Evolutionary conservation across 2,797 vertebrate genomes (phyloP), one percentile per base, ranked within the genome.

Genomic region (Spea hammondii): DNA sequence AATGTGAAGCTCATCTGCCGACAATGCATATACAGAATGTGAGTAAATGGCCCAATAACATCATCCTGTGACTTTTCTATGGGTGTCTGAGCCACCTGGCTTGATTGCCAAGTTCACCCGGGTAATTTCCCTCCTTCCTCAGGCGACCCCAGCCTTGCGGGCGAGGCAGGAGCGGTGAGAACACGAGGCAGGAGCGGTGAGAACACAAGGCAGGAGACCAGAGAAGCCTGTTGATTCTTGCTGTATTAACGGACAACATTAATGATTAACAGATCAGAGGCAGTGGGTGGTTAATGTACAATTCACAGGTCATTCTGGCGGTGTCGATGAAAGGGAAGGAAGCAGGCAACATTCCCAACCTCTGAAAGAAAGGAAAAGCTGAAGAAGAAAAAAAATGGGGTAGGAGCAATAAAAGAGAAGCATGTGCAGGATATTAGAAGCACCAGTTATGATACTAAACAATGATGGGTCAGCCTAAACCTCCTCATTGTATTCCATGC

Each of bases 241-340:
- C 70, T 77, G 74, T 73, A 85, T 86, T 88, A 89, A 88, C 86
- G 86, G 81, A 70, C 82, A 8, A 84, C 85, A 87, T 93, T 92
- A 92, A 12, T 88, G 76, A 92, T 91, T 92, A 92, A 92, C 90
- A 86, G 79, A 48, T 79, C 82, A 84, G 87, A 87, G 86, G 84
- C 83, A 86, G 85, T 79, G 77, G 77, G 60, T 87, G 84, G 90
- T 91, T 91, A 92, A 92, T 88, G 86, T 89, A 88, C 85, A 91
- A 86, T 89, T 87, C 46, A 65, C 59, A 83, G 70, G 83, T 79
- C 84, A 87, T 78, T 89, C 83, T 82, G 87, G 78, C 84, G 84
- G 83, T 79, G 54, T 45, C 48, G 83, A 84, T 60, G 59, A 84
- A 87, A 84, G 67, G 80, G 79, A 83, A 83, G 51, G 79, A 83